Evolutionary conservation across 2,113 vertebrate species (phyloP), one percentile per base, ranked within the genome.

Genomic region (Myrmecophaga tridactyla): DNA sequence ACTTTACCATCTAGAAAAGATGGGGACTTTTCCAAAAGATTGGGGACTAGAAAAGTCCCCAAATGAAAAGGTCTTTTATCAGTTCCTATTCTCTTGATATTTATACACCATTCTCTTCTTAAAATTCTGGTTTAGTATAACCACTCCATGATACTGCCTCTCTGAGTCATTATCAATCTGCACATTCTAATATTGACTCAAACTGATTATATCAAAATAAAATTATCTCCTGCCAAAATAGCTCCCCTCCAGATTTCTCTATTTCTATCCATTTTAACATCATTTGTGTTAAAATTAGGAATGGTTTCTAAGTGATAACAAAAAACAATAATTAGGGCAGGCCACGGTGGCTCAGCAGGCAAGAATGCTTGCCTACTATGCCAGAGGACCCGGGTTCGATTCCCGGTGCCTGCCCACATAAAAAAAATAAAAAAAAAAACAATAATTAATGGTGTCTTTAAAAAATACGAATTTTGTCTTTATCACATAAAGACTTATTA

Each of bases 21-120:
- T n/a, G n/a, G n/a, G n/a, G n/a, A n/a, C n/a, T n/a, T n/a, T n/a
- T n/a, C n/a, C n/a, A n/a, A n/a, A n/a, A n/a, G n/a, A n/a, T n/a
- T n/a, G n/a, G n/a, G n/a, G n/a, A n/a, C n/a, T n/a, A n/a, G n/a
- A n/a, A n/a, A n/a, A 48, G 65, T 78, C 25, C 27, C 86, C 56
- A 96, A 67, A 41, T 86, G 41, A 90, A 90, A 73, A 63, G 6
- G 29, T 4, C 41, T 78, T 73, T 75, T 73, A 86, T 90, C 80
- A 86, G 34, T 86, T 67, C 58, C 65, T 51, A 41, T 69, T 82
- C 39, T 85, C 39, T 48, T 90, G 69, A 89, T 77, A 83, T 48
- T 78, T 86, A 75, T 29, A 76, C n/a, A 82, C 41, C n/a, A 86
- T 63, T 90, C 70, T n/a, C 93, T 86, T 86, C 94, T 81, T 78